Base-by-base conservation (phyloP, 2,888 invertebrate species). In the Drosophila falleni region DNA sequence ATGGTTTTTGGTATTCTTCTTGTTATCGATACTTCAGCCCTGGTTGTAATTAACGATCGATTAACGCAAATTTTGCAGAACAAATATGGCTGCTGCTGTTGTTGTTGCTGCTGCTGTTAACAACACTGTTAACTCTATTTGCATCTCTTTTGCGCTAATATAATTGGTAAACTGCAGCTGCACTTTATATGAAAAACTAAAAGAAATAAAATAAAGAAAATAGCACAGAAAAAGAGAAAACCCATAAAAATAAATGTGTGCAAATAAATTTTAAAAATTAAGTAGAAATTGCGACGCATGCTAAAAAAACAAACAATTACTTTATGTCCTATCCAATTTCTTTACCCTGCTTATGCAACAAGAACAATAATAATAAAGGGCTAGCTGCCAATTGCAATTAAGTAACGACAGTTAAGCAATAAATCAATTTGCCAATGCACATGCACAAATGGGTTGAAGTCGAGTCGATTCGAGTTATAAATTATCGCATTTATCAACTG, bases 1-100 rank as follows among this genome's bases (percentile, higher is more conserved):
- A 29, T 33, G 54, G 1, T 29, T 46, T 56, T 10, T n/a, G 29
- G 13, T 47, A 53, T 13, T 23, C 46, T 71, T 16, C 31, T 46
- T 74, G 77, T 71, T 78, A 78, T 74, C 78, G 78, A 74, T 74
- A 63, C 66, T 66, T 62, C 59, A 68, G 71, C 78, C 67, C 71
- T 77, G 77, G 71, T 63, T 31, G 61, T 55, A 74, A 78, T 74
- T 78, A 71, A 49, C 46, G 67, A 78, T 77, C 77, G 78, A 78
- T 78, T 63, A 68, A 69, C 71, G 49, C 19, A 29, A 42, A 29
- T 29, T 42, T 41, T 44, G 55, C 50, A 35, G 23, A 33, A 19
- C 49, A 42, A 26, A 44, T 35, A 31, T 50, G 33, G 11, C 23
- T 35, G 23, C 35, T 19, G 11, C 41, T 41, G 23, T 39, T 59